Evolutionary conservation across 2,113 vertebrate genomes (phyloP).

Genomic region (Fukomys damarensis): DNA sequence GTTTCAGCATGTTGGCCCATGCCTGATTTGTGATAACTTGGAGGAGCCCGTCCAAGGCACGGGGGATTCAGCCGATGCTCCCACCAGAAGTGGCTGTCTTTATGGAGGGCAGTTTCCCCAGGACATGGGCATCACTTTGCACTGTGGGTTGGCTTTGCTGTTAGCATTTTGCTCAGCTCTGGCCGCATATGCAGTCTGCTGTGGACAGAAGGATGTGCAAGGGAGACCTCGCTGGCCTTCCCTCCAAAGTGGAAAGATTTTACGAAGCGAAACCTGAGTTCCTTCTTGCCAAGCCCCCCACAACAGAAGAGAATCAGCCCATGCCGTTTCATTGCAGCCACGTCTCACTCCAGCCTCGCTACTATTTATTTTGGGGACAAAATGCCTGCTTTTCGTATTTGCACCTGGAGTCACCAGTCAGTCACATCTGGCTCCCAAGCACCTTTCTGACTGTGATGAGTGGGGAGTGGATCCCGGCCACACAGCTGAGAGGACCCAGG

Average conservation of each 20-base stretch:
- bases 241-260: neutral
- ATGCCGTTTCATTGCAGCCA: neutral
- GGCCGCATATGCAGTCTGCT: slow-evolving; percentile 53
- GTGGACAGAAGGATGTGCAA: neutral
- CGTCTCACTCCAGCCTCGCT: neutral
- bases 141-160: slow-evolving; percentile 40
- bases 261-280: neutral
- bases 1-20: neutral
- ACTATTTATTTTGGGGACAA: slow-evolving; percentile 48
- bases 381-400: slow-evolving; percentile 38
- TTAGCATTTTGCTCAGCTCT: slow-evolving; percentile 45
- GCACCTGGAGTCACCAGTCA: slow-evolving; percentile 65
- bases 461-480: rapidly evolving
- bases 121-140: slow-evolving; percentile 41
- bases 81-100: slow-evolving; percentile 25
- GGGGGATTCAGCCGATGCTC: slow-evolving; percentile 11
- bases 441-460: neutral
- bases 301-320: neutral
- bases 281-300: neutral
- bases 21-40: neutral
- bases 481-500: rapidly evolving
- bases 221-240: slow-evolving; percentile 56
- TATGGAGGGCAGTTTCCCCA: slow-evolving; percentile 48
- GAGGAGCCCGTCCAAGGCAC: neutral
- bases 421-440: rapidly evolving